Evolutionary conservation across 2,797 vertebrate genomes (phyloP), one percentile per base, ranked within the genome.

Genomic region (Notolepis coatsorum): DNA sequence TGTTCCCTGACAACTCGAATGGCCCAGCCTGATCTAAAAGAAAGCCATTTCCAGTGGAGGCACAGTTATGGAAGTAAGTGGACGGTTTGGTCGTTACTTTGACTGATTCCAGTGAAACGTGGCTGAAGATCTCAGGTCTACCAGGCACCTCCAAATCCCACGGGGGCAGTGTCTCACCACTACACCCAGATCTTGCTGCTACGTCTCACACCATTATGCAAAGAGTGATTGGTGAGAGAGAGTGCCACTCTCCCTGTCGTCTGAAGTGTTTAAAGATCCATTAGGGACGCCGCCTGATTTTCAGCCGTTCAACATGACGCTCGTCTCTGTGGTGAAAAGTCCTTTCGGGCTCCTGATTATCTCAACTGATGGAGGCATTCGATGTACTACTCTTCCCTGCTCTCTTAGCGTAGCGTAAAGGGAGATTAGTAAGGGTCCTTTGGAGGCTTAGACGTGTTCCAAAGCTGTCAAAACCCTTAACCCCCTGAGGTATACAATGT

Each of bases 271-370:
- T 80, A 74, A 81, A 76, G 81, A 82, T 86, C 73, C 79, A 57
- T 80, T 61, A 67, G 66, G 78, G 74, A 77, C 61, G 1, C 35
- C 66, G 76, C 57, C 41, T 15, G 28, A 68, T 56, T 69, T 13
- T 10, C 57, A 83, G 62, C 73, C 71, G 77, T 78, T 78, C 65
- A 64, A 71, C 3, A 27, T 51, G 68, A 84, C 57, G 60, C 62
- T 54, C 42, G 49, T 61, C 63, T 15, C 58, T 13, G 7, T 46
- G 49, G 50, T 52, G 61, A 68, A 54, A 65, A 77, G 74, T 25
- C 12, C 73, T 77, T 60, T 56, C 30, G 49, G 61, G 21, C 68
- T 84, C 53, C 71, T 82, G 70, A 86, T 87, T 87, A 85, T 84
- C 84, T 84, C 71, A 82, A 61, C 55, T 59, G 59, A 77, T 78